These are phyloP conservation scores for Cephalopachus bancanus DNA, from an alignment of 2,797 vertebrate species.

Conservation along the genomic window DNA sequence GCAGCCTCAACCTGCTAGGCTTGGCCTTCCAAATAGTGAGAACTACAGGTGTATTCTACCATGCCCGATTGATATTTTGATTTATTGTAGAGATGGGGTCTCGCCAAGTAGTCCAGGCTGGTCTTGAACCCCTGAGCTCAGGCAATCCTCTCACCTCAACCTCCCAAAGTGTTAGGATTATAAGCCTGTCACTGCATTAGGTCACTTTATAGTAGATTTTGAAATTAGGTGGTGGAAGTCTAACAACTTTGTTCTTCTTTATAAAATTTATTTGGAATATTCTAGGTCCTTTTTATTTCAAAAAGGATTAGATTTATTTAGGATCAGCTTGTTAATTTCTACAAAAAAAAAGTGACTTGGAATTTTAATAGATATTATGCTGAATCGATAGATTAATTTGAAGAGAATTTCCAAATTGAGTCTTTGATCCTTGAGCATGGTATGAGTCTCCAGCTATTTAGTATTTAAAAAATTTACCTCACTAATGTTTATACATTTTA, in stretches of 20 bases:
- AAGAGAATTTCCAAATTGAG: background rate
- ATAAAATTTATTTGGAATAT: background rate
- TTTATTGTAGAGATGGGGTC: no score
- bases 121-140: no score
- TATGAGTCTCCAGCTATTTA: background rate
- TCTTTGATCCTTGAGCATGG: background rate
- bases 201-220: background rate
- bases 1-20: no score
- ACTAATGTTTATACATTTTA: background rate
- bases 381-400: background rate
- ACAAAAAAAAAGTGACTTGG: background rate
- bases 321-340: background rate
- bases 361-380: background rate
- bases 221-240: background rate
- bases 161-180: no score
- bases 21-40: no score
- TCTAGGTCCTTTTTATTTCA: background rate
- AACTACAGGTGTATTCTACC: no score
- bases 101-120: no score
- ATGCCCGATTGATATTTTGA: no score
- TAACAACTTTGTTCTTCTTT: background rate
- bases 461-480: background rate
- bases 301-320: background rate
- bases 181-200: no score
- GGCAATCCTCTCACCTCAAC: no score